Evolutionary conservation across 2,797 vertebrate species (phyloP).

Genomic region (Cyclopterus lumpus): DNA sequence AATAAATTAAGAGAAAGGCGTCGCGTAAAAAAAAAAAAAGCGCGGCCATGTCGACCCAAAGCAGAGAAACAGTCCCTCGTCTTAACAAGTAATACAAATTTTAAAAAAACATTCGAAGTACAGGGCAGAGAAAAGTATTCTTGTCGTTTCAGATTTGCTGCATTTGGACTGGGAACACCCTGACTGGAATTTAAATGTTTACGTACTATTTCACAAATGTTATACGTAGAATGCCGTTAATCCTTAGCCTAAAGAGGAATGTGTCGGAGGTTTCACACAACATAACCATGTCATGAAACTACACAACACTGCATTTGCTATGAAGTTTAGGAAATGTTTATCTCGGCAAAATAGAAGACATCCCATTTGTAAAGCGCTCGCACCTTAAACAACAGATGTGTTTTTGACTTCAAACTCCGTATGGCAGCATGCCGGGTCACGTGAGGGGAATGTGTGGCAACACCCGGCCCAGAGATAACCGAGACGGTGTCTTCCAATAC

Average conservation of each 20-base stretch:
- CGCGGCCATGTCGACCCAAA: not conserved
- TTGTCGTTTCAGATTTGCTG: not conserved
- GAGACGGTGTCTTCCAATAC: not conserved
- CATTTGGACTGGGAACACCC: not conserved
- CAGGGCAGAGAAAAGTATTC: not conserved
- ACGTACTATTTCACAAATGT: not conserved
- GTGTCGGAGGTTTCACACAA: no score
- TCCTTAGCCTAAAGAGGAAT: not conserved
- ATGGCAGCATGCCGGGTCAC: no score
- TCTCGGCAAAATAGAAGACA: not conserved
- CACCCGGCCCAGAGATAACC: not conserved
- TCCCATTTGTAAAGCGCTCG: not conserved
- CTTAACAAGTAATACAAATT: not conserved
- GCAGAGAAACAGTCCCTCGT: not conserved
- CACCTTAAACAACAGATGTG: not conserved
- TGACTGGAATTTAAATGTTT: not conserved
- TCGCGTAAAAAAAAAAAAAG: slow-evolving; percentile 8
- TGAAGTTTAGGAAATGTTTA: not conserved
- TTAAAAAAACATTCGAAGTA: not conserved
- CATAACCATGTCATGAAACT: not conserved
- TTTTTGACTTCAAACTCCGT: not conserved
- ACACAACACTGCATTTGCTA: not conserved
- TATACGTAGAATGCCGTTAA: not conserved
- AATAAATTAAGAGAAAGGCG: slow-evolving; percentile 5
- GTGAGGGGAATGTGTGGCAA: not conserved